A percentile compares a stretch with the other conserved stretches of the same genome.
These are phyloP conservation scores for Drosophila dives DNA, from an alignment of 2,888 invertebrate genomes.

Conservation along the genomic window DNA sequence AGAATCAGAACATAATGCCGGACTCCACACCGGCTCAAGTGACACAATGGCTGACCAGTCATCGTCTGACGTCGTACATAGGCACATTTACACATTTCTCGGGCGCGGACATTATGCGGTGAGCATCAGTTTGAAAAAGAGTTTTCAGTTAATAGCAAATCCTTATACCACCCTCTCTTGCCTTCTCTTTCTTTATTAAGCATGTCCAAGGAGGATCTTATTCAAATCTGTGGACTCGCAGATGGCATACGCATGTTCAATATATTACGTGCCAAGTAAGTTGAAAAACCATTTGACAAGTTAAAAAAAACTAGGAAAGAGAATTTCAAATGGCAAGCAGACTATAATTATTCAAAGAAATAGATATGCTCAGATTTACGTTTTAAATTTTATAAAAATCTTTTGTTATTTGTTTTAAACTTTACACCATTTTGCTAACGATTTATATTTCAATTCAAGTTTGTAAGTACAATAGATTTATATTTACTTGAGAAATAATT, in stretches of 20 bases:
- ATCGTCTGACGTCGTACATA: slow-evolving; percentile 91
- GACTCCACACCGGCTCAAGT: slow-evolving; percentile 90
- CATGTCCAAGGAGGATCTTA: slow-evolving; percentile 95
- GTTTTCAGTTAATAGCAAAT: background rate
- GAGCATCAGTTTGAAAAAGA: slow-evolving; percentile 30
- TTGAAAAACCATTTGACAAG: background rate
- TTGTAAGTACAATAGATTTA: background rate
- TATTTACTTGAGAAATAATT: background rate
- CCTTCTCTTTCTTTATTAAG: slow-evolving; percentile 79
- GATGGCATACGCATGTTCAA: slow-evolving; percentile 97
- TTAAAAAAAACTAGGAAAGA: no score
- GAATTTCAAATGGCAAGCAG: background rate
- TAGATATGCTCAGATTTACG: background rate
- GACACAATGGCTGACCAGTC: slow-evolving; percentile 91
- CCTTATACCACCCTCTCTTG: background rate
- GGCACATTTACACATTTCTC: slow-evolving; percentile 93
- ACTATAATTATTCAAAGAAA: background rate
- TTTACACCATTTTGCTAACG: background rate
- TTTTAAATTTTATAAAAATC: no score
- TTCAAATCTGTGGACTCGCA: slow-evolving; percentile 96
- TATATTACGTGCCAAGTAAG: slow-evolving; percentile 93
- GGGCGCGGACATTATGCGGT: slow-evolving; percentile 94
- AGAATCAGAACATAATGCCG: slow-evolving; percentile 87
- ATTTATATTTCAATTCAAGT: background rate
- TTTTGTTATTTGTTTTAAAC: background rate